Percentiles rank a stretch among this genome's conserved stretches.
phyloP scores from a whole-genome alignment of 1,140 invertebrate genomes.

The Antheraea mylitta region DNA sequence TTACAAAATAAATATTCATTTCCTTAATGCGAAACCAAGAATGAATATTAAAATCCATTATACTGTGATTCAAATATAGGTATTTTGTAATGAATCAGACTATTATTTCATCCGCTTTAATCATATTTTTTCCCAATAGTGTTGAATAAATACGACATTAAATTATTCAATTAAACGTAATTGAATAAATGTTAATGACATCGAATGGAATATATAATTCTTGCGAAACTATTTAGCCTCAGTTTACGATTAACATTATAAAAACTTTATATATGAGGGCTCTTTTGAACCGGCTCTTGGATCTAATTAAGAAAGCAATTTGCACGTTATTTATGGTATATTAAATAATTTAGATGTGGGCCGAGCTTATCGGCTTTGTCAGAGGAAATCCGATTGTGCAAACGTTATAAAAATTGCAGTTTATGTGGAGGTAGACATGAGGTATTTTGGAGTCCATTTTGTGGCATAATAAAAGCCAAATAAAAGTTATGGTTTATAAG shows the following conservation, averaged over 20 bases:
- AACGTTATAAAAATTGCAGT: constrained; percentile 30
- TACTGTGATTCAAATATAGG: too few relatives aligned
- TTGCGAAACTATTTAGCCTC: background rate
- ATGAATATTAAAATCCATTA: too few relatives aligned
- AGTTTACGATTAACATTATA: constrained; percentile 2
- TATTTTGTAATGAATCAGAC: too few relatives aligned
- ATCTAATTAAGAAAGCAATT: constrained; percentile 71
- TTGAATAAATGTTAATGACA: background rate
- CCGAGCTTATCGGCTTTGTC: constrained; percentile 39
- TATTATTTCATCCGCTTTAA: too few relatives aligned
- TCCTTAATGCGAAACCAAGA: too few relatives aligned
- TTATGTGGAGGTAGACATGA: constrained; percentile 22
- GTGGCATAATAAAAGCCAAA: too few relatives aligned
- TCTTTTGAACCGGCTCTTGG: constrained; percentile 40
- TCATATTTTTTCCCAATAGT: too few relatives aligned
- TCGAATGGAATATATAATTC: background rate
- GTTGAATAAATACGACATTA: background rate
- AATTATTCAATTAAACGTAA: background rate
- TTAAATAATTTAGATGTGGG: constrained; percentile 52
- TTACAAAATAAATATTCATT: too few relatives aligned
- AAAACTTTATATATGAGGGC: constrained; percentile 35
- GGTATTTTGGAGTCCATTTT: too few relatives aligned
- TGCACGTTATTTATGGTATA: constrained; percentile 66
- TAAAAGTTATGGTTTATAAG: too few relatives aligned
- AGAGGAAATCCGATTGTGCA: constrained; percentile 45